A percentile compares a stretch with the other conserved stretches of the same genome.
Evolutionary conservation across 2,113 vertebrate species (phyloP).

Genomic region (Tetrao urogallus): DNA sequence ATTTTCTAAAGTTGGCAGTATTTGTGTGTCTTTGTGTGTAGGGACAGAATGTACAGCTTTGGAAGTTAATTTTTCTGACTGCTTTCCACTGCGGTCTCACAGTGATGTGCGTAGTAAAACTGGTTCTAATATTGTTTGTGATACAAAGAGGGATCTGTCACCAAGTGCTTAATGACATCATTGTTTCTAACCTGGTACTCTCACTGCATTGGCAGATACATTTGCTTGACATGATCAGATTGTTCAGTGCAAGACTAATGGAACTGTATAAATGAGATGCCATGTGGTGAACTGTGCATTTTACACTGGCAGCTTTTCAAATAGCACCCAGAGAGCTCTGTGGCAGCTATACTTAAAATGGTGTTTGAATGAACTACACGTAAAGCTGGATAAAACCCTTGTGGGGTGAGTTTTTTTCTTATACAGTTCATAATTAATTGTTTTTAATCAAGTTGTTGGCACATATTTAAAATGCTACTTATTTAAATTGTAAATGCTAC

Average conservation of each 20-base stretch:
- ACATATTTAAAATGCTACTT: not conserved
- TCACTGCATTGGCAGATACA: not conserved
- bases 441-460: not conserved
- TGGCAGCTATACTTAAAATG: not conserved
- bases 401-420: not conserved
- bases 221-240: fast-evolving
- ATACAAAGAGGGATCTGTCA: not conserved
- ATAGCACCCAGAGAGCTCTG: not conserved
- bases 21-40: not conserved
- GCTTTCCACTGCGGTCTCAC: not conserved
- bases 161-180: not conserved
- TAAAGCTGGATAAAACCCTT: not conserved
- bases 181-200: not conserved
- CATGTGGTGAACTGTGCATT: not conserved
- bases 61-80: not conserved
- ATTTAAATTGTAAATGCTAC: not conserved
- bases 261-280: not conserved
- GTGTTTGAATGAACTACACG: not conserved
- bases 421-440: not conserved
- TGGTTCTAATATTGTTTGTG: not conserved
- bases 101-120: not conserved
- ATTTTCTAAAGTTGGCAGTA: not conserved
- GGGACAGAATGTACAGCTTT: not conserved
- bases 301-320: not conserved
- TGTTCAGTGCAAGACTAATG: not conserved